Evolutionary conservation across 2,888 invertebrate species (phyloP).

Genomic region (Sylvicola cinctus): DNA sequence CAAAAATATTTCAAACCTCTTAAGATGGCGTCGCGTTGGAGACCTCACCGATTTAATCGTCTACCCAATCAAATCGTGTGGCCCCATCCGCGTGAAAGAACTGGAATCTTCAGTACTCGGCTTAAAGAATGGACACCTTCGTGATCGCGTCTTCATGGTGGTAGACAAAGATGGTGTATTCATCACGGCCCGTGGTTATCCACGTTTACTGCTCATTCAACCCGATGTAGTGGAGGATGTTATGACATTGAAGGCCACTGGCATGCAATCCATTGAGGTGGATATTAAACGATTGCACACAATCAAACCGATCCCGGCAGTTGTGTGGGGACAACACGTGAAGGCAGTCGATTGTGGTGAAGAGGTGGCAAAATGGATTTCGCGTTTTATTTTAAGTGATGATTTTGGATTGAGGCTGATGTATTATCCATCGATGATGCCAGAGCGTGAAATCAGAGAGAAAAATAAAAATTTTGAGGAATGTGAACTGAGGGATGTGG

Average conservation of each 20-base stretch:
- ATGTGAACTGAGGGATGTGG: constrained; percentile 9
- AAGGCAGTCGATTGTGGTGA: constrained; percentile 50
- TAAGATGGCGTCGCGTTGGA: constrained; percentile 34
- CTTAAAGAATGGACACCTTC: constrained; percentile 29
- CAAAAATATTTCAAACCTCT: constrained; percentile 6
- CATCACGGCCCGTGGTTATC: constrained; percentile 32
- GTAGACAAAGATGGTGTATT: constrained; percentile 33
- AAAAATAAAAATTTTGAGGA: constrained; percentile 16
- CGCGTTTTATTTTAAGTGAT: constrained; percentile 30
- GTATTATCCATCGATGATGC: constrained; percentile 29
- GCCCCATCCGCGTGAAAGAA: constrained; percentile 25
- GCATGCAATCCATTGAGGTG: constrained; percentile 31
- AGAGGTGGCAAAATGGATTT: constrained; percentile 47
- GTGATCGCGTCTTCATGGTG: constrained; percentile 38
- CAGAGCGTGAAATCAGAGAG: constrained; percentile 17
- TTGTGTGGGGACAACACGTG: constrained; percentile 35
- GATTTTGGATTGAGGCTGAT: constrained; percentile 30
- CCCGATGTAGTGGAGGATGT: constrained; percentile 29
- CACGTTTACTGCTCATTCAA: constrained; percentile 31
- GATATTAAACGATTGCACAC: constrained; percentile 25
- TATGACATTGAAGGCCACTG: constrained; percentile 30
- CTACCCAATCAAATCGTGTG: constrained; percentile 40
- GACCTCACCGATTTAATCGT: constrained; percentile 30
- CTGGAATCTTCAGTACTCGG: constrained; percentile 34
- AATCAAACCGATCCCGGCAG: constrained; percentile 22